A percentile compares a stretch with the other conserved stretches of the same genome.
Evolutionary conservation across 64 coral and sea anemone genomes (phyloP).

Genomic region (Stichodactyla mertensii): DNA sequence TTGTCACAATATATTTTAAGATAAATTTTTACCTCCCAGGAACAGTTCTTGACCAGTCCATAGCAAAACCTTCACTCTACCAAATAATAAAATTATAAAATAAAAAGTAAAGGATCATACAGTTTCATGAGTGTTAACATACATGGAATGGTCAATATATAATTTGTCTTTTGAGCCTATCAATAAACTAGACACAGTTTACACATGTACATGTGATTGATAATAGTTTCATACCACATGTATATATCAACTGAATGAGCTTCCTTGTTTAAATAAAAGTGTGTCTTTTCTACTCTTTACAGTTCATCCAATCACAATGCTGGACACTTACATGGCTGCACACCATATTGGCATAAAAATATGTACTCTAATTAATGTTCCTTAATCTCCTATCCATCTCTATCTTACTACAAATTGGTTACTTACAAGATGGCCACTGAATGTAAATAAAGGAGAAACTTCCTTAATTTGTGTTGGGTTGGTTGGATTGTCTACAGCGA

Average conservation of each 20-base stretch:
- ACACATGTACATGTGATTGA: no score
- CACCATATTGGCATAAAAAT: no score
- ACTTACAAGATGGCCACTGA: conserved; percentile 81
- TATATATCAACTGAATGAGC: no score
- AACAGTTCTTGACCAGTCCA: conserved; percentile 93
- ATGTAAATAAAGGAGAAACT: conserved; percentile 55
- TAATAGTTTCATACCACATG: no score
- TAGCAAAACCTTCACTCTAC: conserved; percentile 86
- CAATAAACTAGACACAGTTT: no score
- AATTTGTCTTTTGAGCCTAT: no score
- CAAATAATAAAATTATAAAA: neutral
- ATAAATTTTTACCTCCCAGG: conserved; percentile 77
- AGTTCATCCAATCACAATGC: neutral
- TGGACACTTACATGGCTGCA: no score
- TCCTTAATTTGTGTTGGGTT: conserved; percentile 47
- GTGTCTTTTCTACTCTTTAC: neutral
- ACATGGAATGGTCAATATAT: no score
- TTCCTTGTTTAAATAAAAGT: neutral
- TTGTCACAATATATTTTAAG: no score
- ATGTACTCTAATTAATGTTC: no score
- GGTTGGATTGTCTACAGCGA: conserved; percentile 70
- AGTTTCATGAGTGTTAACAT: no score
- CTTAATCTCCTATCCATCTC: no score
- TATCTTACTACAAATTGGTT: neutral
- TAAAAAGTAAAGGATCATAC: neutral